Conservation (phyloP, 2,888 invertebrate genomes). For the Dastarcus helophoroides region DNA sequence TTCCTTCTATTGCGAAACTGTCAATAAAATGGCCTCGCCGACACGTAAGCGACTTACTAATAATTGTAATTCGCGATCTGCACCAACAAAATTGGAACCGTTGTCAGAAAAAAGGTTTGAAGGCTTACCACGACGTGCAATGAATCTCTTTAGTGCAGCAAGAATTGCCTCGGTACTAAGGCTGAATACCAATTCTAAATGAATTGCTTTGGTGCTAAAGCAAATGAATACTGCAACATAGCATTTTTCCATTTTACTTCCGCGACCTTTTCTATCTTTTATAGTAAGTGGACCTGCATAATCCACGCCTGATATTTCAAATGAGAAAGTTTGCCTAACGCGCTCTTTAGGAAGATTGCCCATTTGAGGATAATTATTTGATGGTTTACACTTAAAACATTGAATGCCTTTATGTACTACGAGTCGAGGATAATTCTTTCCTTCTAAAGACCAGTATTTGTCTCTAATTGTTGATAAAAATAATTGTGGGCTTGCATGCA, state of each 20-base stretch:
- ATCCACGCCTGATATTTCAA: constrained; percentile 14
- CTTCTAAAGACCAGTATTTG: too few species aligned
- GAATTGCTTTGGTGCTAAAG: constrained; percentile 12
- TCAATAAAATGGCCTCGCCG: too few species aligned
- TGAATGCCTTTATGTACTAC: too few species aligned
- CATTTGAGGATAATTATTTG: too few species aligned
- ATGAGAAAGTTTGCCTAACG: constrained; percentile 4
- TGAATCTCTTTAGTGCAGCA: constrained; percentile 11
- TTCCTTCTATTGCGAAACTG: too few species aligned
- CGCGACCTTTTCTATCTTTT: constrained; percentile 11
- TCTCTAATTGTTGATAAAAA: too few species aligned
- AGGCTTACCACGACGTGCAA: constrained; percentile 10
- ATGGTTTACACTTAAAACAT: too few species aligned
- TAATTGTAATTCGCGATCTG: constrained; percentile 9
- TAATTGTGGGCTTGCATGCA: too few species aligned
- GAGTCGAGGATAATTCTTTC: too few species aligned
- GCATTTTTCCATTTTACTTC: constrained; percentile 8
- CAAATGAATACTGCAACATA: constrained; percentile 13
- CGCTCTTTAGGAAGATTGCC: too few species aligned
- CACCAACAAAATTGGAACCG: constrained; percentile 13
- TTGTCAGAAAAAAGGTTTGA: constrained; percentile 12
- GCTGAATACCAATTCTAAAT: constrained; percentile 12
- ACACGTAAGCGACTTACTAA: too few species aligned
- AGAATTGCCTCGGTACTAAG: constrained; percentile 9
- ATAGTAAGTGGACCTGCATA: constrained; percentile 16